Evolutionary conservation across 1,140 invertebrate species (phyloP), one percentile per base, ranked within the genome.

Genomic region (Leptestheria dahalacensis): DNA sequence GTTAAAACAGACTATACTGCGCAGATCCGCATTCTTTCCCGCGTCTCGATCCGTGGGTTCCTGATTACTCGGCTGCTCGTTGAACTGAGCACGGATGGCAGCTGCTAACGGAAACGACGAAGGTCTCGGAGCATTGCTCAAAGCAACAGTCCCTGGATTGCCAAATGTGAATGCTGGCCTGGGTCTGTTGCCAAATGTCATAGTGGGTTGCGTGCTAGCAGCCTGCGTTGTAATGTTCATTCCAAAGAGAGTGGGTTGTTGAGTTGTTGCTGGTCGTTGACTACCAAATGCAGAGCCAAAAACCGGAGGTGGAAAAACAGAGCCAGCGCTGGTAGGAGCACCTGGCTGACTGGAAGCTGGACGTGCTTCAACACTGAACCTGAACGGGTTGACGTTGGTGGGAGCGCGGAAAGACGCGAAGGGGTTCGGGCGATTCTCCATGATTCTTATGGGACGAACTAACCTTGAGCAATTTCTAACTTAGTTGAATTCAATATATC

Each of bases 111-210:
- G n/a, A 9, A 29, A 56, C 18, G 53, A 20, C 41, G 26, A 52
- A 52, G 11, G 12, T 52, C 25, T 3, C 3, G 25, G 12, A 21
- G 24, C 23, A n/a, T n/a, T 56, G 6, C n/a, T 20, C 10, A 20
- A 29, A n/a, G 2, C 24, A 15, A 18, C n/a, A 3, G 53, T 56
- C 25, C 3, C 26, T 9, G 23, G 24, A 9, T 18, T 20, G 11
- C 20, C 24, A 18, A 41, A 56, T 18, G 15, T 56, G 1, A 56
- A 46, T 20, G 2, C 12, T 25, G 23, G 53, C 1, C 20, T 25
- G 12, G 53, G 26, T 29, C 18, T 56, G 53, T 21, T 56, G 6
- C 53, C 53, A 29, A 56, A 56, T 23, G 33, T 56, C 15, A 10
- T 29, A 12, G 20, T 12, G 12, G 53, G 23, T 15, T 20, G 9